Evolutionary conservation across 1,140 invertebrate species (phyloP).

Genomic region (Hyles vespertilio): DNA sequence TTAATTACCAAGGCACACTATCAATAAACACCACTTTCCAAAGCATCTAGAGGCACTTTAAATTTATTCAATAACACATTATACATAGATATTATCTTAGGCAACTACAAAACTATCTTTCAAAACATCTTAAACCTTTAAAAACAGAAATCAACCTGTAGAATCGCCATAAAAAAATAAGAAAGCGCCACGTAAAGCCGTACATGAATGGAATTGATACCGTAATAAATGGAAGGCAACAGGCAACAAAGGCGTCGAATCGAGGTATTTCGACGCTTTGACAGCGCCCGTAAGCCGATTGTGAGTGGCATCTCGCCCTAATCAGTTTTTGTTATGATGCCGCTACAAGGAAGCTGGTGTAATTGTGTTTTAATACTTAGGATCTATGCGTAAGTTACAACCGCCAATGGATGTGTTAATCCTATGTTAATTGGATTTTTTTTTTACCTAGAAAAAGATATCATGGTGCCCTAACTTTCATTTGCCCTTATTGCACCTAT

Average conservation of each 20-base stretch:
- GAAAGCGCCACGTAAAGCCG: conserved; percentile 45
- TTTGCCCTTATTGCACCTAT: too few relatives aligned
- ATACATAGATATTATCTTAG: background rate
- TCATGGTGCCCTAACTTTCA: too few relatives aligned
- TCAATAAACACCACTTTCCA: too few relatives aligned
- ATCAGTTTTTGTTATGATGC: conserved; percentile 39
- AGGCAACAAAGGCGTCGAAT: conserved; percentile 32
- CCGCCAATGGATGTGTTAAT: too few relatives aligned
- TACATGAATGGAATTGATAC: conserved; percentile 49
- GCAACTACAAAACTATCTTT: background rate
- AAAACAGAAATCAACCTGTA: conserved; percentile 20
- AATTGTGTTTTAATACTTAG: conserved; percentile 8
- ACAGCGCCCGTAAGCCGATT: conserved; percentile 39
- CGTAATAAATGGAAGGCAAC: conserved; percentile 47
- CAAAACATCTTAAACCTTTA: background rate
- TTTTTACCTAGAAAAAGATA: too few relatives aligned
- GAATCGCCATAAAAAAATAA: conserved; percentile 24
- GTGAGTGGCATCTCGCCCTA: conserved; percentile 32
- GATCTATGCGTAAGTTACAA: too few relatives aligned
- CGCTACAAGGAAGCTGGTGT: conserved; percentile 2
- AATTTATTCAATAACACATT: background rate
- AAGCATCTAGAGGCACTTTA: background rate
- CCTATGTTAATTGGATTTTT: too few relatives aligned
- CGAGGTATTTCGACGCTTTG: conserved; percentile 25
- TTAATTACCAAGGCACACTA: too few relatives aligned